Percentiles rank a stretch among this genome's conserved stretches.
These are phyloP conservation scores for Ia io DNA, from an alignment of 2,113 vertebrate genomes.

Conservation along the genomic window DNA sequence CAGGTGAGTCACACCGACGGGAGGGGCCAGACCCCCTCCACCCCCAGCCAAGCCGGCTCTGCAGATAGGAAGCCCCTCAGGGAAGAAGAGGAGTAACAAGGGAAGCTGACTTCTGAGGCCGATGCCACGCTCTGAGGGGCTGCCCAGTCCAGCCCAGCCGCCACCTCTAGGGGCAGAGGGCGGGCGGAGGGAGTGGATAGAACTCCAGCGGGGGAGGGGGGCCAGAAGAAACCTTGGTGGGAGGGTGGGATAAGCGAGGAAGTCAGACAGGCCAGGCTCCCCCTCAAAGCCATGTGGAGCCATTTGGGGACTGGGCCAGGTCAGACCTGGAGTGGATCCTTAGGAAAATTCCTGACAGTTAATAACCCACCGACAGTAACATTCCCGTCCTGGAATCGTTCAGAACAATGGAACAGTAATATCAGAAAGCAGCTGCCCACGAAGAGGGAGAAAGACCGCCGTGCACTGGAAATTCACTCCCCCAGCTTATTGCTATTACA, in stretches of 20 bases:
- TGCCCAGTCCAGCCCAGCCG: fast-evolving
- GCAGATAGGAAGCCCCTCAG: neutral
- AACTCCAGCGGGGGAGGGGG: fast-evolving
- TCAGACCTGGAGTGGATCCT: neutral
- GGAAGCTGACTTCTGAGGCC: fast-evolving
- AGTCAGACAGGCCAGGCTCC: neutral
- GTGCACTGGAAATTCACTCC: fast-evolving
- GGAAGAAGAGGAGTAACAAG: neutral
- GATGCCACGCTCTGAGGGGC: neutral
- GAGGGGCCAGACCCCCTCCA: no score
- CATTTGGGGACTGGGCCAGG: fast-evolving
- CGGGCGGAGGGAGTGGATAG: fast-evolving
- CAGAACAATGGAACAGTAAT: fast-evolving
- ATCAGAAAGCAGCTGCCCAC: neutral
- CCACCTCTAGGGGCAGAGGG: no score
- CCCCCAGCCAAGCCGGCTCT: no score
- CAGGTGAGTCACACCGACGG: fast-evolving
- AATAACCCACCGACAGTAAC: fast-evolving
- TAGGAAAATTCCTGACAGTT: neutral
- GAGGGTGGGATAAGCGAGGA: fast-evolving
- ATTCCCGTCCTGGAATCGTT: neutral
- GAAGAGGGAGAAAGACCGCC: fast-evolving
- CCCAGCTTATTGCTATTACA: fast-evolving
- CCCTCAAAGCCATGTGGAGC: fast-evolving
- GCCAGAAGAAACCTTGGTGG: no score